Evolutionary conservation across 2,113 vertebrate genomes (phyloP), one percentile per base, ranked within the genome.

Genomic region (Pelobates fuscus): DNA sequence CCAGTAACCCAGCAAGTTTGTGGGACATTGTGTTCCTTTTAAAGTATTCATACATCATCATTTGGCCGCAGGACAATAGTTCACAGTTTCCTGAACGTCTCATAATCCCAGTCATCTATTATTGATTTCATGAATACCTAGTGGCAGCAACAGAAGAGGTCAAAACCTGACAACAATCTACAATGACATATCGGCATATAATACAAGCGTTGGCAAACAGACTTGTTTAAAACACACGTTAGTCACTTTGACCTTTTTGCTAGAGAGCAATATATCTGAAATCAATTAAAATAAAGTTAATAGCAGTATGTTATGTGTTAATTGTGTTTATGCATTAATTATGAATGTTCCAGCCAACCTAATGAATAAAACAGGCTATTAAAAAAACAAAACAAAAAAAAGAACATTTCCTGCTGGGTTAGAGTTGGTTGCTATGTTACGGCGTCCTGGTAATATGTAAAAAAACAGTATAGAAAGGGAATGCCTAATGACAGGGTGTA

Each of bases 371-470:
- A 49, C 44, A 49, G 15, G 32, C 10, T 37, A 37, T 5, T 6
- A 37, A 10, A 37, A 37, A 37, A 37, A 32, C 5, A 37, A 57
- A 10, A 3, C 23, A 21, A 10, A 24, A 26, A 26, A 59, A 23
- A 59, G 17, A 59, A 59, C 23, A 25, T 59, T 26, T 59, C 14
- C 57, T 21, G 24, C 61, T 64, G 71, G 67, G 66, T 5, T 20
- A 18, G 44, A 37, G 52, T 49, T 66, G 58, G 23, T 64, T 80
- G 61, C 52, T 59, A 66, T 58, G 71, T 21, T 64, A 10, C 57
- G 25, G 70, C 37, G 71, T 62, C 71, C 77, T 78, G 80, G 72
- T 78, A 62, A 78, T 85, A 71, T 62, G 8, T 54, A 76, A 71
- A 71, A 74, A 37, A 41, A 65, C 49, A 60, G 68, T 10, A 24